Evolutionary conservation across 2,888 invertebrate genomes (phyloP).

Genomic region (Drymonia ruficornis): DNA sequence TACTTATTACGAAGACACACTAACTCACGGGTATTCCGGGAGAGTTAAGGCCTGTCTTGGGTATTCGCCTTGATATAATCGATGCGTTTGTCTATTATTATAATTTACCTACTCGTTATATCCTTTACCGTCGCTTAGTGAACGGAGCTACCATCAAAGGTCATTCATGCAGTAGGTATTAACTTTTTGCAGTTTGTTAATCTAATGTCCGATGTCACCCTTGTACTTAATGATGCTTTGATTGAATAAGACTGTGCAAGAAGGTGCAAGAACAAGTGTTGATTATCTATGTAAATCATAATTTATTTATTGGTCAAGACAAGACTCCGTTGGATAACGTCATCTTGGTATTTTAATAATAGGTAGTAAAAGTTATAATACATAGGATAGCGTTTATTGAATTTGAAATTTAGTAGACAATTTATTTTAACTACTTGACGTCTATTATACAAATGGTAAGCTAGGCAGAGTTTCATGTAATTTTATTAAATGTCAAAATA

Average conservation of each 20-base stretch:
- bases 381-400: neutral
- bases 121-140: slow-evolving; percentile 19
- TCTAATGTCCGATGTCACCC: slow-evolving; percentile 40
- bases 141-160: slow-evolving; percentile 25
- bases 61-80: too few relatives aligned
- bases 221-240: slow-evolving; percentile 40
- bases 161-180: slow-evolving; percentile 23
- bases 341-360: neutral
- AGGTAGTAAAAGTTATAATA: neutral
- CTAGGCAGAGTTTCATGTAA: neutral
- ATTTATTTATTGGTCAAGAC: neutral
- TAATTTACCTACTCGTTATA: neutral
- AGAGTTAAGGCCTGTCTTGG: too few relatives aligned
- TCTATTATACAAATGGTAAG: neutral
- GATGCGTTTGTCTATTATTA: neutral
- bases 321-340: neutral
- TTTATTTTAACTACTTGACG: neutral
- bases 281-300: slow-evolving; percentile 15
- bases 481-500: neutral
- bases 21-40: too few relatives aligned
- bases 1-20: too few relatives aligned
- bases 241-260: slow-evolving; percentile 32
- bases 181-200: slow-evolving; percentile 35
- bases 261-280: slow-evolving; percentile 15
- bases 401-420: neutral